Evolutionary conservation across 2,113 vertebrate genomes (phyloP).

Genomic region (Pitta sordida): DNA sequence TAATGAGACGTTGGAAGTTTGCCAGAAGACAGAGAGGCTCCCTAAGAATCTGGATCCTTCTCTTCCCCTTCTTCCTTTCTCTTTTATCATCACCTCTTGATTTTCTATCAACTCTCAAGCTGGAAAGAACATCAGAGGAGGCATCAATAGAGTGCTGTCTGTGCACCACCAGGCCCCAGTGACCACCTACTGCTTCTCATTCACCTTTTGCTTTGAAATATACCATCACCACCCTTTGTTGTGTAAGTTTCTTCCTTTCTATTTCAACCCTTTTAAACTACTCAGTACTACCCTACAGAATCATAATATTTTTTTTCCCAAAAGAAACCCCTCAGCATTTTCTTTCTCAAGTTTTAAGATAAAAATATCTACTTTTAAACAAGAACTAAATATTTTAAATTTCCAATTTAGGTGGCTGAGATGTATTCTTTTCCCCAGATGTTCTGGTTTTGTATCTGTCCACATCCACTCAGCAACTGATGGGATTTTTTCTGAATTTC

Average conservation of each 20-base stretch:
- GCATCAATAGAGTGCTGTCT: neutral
- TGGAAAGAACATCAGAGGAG: neutral
- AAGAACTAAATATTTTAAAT: neutral
- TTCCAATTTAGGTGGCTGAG: neutral
- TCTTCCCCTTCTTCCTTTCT: neutral
- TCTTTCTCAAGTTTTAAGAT: neutral
- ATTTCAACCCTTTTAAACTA: neutral
- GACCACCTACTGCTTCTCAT: neutral
- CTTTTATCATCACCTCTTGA: neutral
- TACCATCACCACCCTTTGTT: neutral
- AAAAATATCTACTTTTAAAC: neutral
- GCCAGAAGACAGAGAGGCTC: neutral
- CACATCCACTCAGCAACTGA: neutral
- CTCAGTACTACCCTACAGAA: neutral
- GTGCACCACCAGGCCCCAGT: neutral
- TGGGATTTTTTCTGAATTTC: neutral
- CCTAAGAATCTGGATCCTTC: neutral
- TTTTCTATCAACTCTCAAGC: rapidly evolving
- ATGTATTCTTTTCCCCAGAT: neutral
- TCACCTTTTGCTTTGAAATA: neutral
- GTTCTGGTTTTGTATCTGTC: neutral
- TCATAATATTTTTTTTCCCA: neutral
- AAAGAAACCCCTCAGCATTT: neutral
- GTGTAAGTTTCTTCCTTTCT: neutral
- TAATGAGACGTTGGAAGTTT: neutral